Evolutionary conservation across 64 coral and sea anemone species (phyloP).

Genomic region (Montipora capricornis): DNA sequence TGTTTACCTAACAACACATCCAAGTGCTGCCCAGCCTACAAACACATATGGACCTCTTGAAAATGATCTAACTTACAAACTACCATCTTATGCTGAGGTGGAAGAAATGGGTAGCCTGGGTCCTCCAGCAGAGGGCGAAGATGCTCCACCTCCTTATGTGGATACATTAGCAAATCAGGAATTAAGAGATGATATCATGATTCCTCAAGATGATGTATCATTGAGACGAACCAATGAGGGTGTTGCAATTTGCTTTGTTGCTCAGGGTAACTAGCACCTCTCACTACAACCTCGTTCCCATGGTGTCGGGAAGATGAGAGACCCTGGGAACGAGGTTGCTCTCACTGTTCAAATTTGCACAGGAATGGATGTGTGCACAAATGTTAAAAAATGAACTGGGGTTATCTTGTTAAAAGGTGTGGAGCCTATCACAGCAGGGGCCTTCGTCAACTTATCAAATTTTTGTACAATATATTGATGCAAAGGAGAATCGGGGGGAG

Average conservation of each 20-base stretch:
- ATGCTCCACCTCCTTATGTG: slow-evolving; percentile 63
- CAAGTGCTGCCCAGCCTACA: not conserved
- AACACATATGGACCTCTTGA: not conserved
- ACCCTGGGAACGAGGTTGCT: too few species aligned
- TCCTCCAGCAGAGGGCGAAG: slow-evolving; percentile 51
- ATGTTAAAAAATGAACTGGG: too few species aligned
- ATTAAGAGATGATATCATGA: not conserved
- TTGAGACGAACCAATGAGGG: not conserved
- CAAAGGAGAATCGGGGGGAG: too few species aligned
- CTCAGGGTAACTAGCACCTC: not conserved
- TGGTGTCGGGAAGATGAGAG: too few species aligned
- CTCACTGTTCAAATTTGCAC: too few species aligned
- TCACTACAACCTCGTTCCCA: too few species aligned
- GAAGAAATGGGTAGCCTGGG: slow-evolving; percentile 53
- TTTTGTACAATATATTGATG: too few species aligned
- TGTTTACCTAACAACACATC: slow-evolving; percentile 7
- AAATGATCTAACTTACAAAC: slow-evolving; percentile 28
- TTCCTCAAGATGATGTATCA: not conserved
- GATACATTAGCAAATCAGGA: slow-evolving; percentile 46
- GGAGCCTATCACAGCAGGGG: too few species aligned
- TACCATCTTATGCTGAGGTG: slow-evolving; percentile 69
- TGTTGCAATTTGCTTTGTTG: not conserved
- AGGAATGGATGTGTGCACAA: too few species aligned
- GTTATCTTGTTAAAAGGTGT: too few species aligned
- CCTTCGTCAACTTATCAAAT: too few species aligned